Percentiles rank a stretch among this genome's conserved stretches.
phyloP scores from a whole-genome alignment of 2,113 vertebrate species.

The Lagopus leucura region DNA sequence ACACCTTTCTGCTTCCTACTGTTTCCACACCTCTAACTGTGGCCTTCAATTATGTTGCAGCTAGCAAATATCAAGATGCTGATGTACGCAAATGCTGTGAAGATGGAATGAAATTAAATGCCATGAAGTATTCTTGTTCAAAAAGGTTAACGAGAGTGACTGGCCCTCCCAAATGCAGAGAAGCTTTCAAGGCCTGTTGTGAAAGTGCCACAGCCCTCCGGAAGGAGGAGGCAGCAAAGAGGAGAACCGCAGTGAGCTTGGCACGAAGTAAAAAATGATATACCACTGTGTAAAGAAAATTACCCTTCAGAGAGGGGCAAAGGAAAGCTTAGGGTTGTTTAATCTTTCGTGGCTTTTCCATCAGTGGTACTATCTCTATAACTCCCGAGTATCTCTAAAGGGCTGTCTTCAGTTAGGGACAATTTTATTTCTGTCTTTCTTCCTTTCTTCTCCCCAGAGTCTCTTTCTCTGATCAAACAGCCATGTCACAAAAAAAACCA shows the following conservation, averaged over 20 bases:
- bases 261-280: conserved; percentile 67
- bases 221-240: background rate
- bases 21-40: background rate
- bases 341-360: background rate
- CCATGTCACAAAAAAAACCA: background rate
- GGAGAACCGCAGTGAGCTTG: conserved; percentile 24
- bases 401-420: background rate
- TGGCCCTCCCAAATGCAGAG: background rate
- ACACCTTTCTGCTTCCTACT: background rate
- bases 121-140: conserved; percentile 31
- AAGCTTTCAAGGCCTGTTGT: conserved; percentile 13
- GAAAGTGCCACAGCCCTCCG: conserved; percentile 43
- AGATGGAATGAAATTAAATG: conserved; percentile 62
- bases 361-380: background rate
- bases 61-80: conserved; percentile 36
- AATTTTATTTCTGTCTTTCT: background rate
- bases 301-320: background rate
- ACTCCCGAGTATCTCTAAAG: rapidly evolving
- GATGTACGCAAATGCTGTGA: conserved; percentile 61
- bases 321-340: background rate
- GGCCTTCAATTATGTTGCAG: conserved; percentile 37
- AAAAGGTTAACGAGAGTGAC: conserved; percentile 22
- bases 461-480: background rate
- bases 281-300: background rate
- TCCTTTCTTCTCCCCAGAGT: background rate